Percentiles rank a stretch among this genome's conserved stretches.
These are phyloP conservation scores for Calephelis virginiensis DNA, from an alignment of 1,140 invertebrate species.

Conservation along the genomic window DNA sequence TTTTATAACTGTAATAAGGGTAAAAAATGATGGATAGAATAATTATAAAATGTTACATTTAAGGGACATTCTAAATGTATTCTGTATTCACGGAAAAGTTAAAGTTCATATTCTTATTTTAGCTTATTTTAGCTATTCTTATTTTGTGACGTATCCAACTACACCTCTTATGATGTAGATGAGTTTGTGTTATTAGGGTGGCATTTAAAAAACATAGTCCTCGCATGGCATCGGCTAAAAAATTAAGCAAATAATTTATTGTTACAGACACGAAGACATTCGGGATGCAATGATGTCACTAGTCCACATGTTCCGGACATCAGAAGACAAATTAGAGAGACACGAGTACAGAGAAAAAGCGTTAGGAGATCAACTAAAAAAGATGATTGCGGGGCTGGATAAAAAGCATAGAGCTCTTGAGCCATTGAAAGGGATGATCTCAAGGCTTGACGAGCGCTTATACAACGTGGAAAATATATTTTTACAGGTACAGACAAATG, in stretches of 20 bases:
- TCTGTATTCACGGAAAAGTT: no score
- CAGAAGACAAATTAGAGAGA: conserved; percentile 90
- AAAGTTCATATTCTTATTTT: no score
- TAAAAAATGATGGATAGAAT: no score
- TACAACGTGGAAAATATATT: conserved; percentile 84
- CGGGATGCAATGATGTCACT: conserved; percentile 89
- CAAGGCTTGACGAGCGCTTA: conserved; percentile 83
- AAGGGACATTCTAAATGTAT: no score
- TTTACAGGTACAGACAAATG: conserved; percentile 54
- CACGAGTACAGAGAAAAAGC: conserved; percentile 90
- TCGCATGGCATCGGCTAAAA: no score
- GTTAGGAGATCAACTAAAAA: conserved; percentile 88
- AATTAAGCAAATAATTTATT: neutral
- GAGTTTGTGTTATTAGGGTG: no score
- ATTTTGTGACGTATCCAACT: no score
- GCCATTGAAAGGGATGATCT: conserved; percentile 82
- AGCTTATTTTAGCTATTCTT: no score
- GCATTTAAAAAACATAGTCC: no score
- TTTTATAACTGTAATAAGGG: no score
- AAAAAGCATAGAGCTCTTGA: conserved; percentile 85
- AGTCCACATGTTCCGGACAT: conserved; percentile 87
- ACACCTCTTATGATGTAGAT: no score
- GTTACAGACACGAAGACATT: conserved; percentile 87
- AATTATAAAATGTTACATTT: no score
- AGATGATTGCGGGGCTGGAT: conserved; percentile 83